phyloP scores from a whole-genome alignment of 2,113 vertebrate species.

The Corythornis madagascariensis region DNA sequence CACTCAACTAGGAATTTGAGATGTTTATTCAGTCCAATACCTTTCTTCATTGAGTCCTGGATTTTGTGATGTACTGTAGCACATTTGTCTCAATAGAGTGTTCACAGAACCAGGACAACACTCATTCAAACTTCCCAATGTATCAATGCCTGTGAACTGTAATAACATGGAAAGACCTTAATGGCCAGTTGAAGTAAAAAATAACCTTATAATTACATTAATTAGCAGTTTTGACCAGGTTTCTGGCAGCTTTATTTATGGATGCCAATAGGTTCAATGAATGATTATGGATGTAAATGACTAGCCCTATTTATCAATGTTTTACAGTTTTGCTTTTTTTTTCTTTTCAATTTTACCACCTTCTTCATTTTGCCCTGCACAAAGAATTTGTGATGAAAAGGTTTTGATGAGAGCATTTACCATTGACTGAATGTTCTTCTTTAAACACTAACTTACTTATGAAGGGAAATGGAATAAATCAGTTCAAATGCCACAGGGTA shows the following conservation, averaged over 20 bases:
- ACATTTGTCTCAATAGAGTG: background rate
- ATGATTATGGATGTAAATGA: background rate
- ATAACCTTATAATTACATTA: background rate
- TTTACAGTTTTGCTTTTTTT: background rate
- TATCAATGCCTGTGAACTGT: background rate
- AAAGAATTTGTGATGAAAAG: background rate
- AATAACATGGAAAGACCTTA: background rate
- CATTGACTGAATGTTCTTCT: background rate
- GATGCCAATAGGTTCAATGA: background rate
- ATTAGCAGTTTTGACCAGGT: background rate
- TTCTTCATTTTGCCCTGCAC: background rate
- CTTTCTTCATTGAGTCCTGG: background rate
- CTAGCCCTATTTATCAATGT: background rate
- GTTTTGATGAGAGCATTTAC: background rate
- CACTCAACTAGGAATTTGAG: background rate
- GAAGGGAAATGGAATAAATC: background rate
- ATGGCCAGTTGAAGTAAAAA: background rate
- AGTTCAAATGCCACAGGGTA: background rate
- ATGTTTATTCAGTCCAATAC: background rate
- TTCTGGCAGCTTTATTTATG: background rate
- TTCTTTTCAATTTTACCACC: background rate
- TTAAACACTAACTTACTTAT: background rate
- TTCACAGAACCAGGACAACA: background rate
- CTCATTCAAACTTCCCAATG: background rate
- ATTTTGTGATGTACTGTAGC: background rate